Evolutionary conservation across 1,140 invertebrate species (phyloP).

Genomic region (Drosophila auraria): DNA sequence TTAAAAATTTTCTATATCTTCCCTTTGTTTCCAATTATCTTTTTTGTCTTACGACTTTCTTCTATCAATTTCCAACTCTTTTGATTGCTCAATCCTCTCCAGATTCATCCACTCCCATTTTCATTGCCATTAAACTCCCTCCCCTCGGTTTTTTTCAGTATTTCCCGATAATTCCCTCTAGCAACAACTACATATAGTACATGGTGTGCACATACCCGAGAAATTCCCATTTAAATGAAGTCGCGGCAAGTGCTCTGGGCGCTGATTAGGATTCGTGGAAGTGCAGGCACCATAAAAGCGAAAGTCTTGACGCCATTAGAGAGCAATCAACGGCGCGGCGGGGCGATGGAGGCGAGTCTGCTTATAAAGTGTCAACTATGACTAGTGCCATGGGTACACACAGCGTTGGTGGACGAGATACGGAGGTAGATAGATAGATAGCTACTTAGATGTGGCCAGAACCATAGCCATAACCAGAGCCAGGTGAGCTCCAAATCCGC

Average conservation of each 20-base stretch:
- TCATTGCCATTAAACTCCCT: conserved; percentile 27
- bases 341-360: conserved; percentile 8
- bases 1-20: background rate
- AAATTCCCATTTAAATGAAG: conserved; percentile 50
- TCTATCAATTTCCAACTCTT: conserved; percentile 11
- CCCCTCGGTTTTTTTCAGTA: background rate
- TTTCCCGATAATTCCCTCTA: conserved; percentile 32
- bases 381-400: conserved; percentile 80
- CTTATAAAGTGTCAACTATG: conserved; percentile 77
- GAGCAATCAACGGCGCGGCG: conserved; percentile 53
- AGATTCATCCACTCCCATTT: conserved; percentile 13
- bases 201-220: conserved; percentile 22
- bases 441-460: conserved; percentile 15
- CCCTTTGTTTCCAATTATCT: background rate
- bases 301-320: conserved; percentile 82
- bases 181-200: conserved; percentile 2
- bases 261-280: conserved; percentile 76
- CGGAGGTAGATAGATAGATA: conserved; percentile 28
- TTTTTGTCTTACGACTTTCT: background rate
- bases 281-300: conserved; percentile 75
- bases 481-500: conserved; percentile 23
- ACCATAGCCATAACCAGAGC: conserved; percentile 14
- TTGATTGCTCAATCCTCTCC: conserved; percentile 27
- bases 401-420: conserved; percentile 32
- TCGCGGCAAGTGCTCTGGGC: conserved; percentile 57